Evolutionary conservation across 2,888 invertebrate genomes (phyloP), one percentile per base, ranked within the genome.

Genomic region (Drosophila nigricruria): DNA sequence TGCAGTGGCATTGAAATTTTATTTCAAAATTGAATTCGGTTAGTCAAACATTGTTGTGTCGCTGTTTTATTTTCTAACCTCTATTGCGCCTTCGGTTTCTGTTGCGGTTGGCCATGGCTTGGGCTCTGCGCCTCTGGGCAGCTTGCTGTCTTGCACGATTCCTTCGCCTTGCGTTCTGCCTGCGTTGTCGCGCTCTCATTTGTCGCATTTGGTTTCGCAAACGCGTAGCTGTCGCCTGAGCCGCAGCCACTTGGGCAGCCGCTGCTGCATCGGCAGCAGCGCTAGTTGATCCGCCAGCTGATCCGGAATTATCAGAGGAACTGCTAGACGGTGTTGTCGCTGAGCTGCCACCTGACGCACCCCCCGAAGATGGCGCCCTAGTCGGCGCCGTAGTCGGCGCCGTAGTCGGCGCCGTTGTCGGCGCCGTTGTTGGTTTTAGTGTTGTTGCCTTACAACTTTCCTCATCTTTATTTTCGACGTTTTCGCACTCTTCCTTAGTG

Each of bases 191-290:
- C 3, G 5, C 8, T 16, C 32, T 27, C n/a, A 64, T 12, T 5
- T 6, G 23, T 1, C 6, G 25, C 5, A 56, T 12, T 40, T 10
- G 12, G 6, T 0, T 4, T 3, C 8, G 18, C 12, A 64, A 3
- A 9, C 12, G 30, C 9, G 0, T 18, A 2, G 5, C n/a, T 9
- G 2, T 5, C 12, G 18, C 20, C 42, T 27, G 16, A 27, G 54
- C 8, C 12, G 12, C 20, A 5, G 49, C 59, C 61, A 61, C 27
- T 25, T 53, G 40, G 12, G 25, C 25, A 9, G 50, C 40, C 12
- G 12, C 0, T 8, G 16, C 20, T 16, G 16, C 8, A n/a, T n/a
- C 10, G 20, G 32, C 20, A 32, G 32, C 20, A 34, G 32, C 5
- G 14, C 14, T 12, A 6, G 14, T 3, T 23, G 52, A 16, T 18